Evolutionary conservation across 2,797 vertebrate genomes (phyloP).

Genomic region (Poeciliopsis paucimaculata): DNA sequence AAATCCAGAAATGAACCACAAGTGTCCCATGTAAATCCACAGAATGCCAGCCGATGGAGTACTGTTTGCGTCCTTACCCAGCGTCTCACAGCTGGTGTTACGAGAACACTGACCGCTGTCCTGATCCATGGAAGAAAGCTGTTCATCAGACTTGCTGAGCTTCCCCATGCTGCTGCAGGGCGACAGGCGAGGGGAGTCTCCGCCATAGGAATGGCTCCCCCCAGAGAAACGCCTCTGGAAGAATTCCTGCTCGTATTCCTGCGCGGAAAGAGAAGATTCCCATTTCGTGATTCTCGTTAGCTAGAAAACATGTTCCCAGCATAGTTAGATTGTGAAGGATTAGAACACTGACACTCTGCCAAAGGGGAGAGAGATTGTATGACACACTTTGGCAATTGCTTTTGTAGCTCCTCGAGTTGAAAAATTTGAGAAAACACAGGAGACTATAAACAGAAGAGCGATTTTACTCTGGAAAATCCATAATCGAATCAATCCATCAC

Average conservation of each 20-base stretch:
- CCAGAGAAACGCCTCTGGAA: slow-evolving; percentile 93
- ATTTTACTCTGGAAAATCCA: background rate
- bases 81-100: slow-evolving; percentile 98
- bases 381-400: background rate
- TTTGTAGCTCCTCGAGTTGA: background rate
- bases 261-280: slow-evolving; percentile 39
- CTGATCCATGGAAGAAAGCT: slow-evolving; percentile 94
- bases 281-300: background rate
- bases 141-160: slow-evolving; percentile 96
- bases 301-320: background rate
- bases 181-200: slow-evolving; percentile 93
- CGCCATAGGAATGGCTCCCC: slow-evolving; percentile 94
- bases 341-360: background rate
- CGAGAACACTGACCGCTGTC: slow-evolving; percentile 98
- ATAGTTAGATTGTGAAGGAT: background rate
- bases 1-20: background rate
- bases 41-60: background rate
- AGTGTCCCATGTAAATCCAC: background rate
- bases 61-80: slow-evolving; percentile 82
- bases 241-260: slow-evolving; percentile 93
- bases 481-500: slow-evolving; percentile 64
- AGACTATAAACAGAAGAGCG: too few relatives aligned
- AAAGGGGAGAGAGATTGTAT: background rate
- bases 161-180: slow-evolving; percentile 97
- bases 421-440: background rate